Percentiles rank a stretch among this genome's conserved stretches.
Conservation (phyloP, 2,113 vertebrate genomes). For the Riparia riparia region DNA sequence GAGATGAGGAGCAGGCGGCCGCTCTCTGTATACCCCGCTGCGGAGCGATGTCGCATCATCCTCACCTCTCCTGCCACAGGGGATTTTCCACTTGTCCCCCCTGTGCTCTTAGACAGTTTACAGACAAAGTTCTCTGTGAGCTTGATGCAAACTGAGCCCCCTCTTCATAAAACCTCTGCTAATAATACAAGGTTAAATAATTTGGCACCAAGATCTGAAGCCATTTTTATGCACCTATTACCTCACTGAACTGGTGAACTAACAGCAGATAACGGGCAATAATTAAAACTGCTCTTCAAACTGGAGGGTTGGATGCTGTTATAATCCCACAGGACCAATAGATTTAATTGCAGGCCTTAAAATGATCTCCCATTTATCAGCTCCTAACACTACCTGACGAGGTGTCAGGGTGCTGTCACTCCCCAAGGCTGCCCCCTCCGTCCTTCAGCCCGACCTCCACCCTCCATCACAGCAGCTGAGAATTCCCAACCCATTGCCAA, state of each 20-base stretch:
- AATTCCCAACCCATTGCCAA: not conserved
- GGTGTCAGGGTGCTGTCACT: not conserved
- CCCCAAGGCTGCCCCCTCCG: not conserved
- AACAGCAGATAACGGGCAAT: not conserved
- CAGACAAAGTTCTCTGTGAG: not conserved
- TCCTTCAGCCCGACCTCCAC: constrained; percentile 16
- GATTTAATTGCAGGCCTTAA: not conserved
- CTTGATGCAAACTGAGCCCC: not conserved
- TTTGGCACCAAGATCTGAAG: not conserved
- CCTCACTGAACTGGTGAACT: accelerated
- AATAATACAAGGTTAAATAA: not conserved
- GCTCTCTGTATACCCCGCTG: accelerated
- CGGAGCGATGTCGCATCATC: accelerated
- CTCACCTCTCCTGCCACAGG: not conserved
- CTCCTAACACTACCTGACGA: not conserved
- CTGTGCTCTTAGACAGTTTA: not conserved
- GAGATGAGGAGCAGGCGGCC: not conserved
- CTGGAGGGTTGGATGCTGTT: not conserved
- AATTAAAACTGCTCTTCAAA: constrained; percentile 35
- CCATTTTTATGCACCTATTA: not conserved
- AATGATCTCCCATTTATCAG: not conserved
- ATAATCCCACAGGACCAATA: not conserved
- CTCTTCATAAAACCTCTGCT: not conserved
- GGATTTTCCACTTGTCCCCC: not conserved
- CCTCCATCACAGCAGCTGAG: not conserved